phyloP scores from a whole-genome alignment of 2,888 invertebrate species.

The Syrista parreyssii region DNA sequence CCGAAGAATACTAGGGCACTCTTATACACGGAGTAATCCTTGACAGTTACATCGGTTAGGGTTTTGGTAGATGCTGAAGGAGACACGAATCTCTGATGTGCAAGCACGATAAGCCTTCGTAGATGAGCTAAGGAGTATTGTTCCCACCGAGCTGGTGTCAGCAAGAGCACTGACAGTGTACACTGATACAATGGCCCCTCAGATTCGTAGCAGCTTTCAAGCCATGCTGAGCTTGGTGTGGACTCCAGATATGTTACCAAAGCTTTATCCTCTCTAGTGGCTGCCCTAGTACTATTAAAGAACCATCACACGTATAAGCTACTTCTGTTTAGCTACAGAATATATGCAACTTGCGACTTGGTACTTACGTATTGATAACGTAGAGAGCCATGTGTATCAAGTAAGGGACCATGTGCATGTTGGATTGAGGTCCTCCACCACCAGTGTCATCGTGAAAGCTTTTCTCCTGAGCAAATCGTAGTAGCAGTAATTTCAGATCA shows the following conservation, averaged over 20 bases:
- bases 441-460: slow-evolving; percentile 98
- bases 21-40: slow-evolving; percentile 86
- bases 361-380: slow-evolving; percentile 85
- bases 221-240: slow-evolving; percentile 72
- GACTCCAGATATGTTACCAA: slow-evolving; percentile 79
- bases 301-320: not conserved
- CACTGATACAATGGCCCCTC: slow-evolving; percentile 93
- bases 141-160: slow-evolving; percentile 83
- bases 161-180: slow-evolving; percentile 82
- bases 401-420: slow-evolving; percentile 96
- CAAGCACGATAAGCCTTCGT: slow-evolving; percentile 79
- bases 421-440: slow-evolving; percentile 96
- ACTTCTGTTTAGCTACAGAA: not conserved
- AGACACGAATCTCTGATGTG: slow-evolving; percentile 78
- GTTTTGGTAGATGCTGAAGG: slow-evolving; percentile 74
- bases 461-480: slow-evolving; percentile 92
- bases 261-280: slow-evolving; percentile 82
- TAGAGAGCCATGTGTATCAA: slow-evolving; percentile 94
- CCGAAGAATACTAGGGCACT: slow-evolving; percentile 87
- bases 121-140: slow-evolving; percentile 78
- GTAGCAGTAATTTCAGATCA: slow-evolving; percentile 89
- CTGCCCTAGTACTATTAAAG: slow-evolving; percentile 74
- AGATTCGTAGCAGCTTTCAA: slow-evolving; percentile 88
- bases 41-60: slow-evolving; percentile 67
- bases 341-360: not conserved